Conservation (phyloP, 2,113 vertebrate species). For the Bubalus kerabau region DNA sequence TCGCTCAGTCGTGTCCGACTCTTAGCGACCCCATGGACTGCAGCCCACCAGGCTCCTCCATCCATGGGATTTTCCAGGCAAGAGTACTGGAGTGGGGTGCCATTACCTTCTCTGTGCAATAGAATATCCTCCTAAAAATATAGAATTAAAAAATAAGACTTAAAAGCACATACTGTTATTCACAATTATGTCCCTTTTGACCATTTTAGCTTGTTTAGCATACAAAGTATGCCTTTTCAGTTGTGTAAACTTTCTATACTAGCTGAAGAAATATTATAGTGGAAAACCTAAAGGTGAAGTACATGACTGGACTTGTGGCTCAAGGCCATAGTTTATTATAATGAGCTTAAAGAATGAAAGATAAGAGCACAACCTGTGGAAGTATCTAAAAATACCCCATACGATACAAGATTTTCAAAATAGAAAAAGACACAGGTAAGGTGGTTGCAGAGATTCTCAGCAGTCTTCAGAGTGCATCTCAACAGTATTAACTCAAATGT, state of each 20-base stretch:
- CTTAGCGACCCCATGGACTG: too few relatives aligned
- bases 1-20: too few relatives aligned
- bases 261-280: neutral
- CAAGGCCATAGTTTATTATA: neutral
- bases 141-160: neutral
- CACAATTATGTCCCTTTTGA: neutral
- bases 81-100: too few relatives aligned
- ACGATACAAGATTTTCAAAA: neutral
- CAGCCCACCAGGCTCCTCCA: too few relatives aligned
- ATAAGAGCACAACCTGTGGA: neutral
- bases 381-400: neutral
- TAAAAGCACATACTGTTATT: neutral
- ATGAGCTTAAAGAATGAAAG: neutral
- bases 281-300: neutral
- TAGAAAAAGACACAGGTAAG: neutral
- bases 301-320: neutral
- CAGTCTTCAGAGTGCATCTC: neutral
- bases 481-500: neutral
- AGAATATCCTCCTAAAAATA: neutral
- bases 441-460: neutral
- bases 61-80: too few relatives aligned
- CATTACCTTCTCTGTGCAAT: neutral
- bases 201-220: neutral
- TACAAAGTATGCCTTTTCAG: neutral
- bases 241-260: neutral